A percentile compares a stretch with the other conserved stretches of the same genome.
phyloP scores from a whole-genome alignment of 2,797 vertebrate genomes.

The Podarcis siculus region DNA sequence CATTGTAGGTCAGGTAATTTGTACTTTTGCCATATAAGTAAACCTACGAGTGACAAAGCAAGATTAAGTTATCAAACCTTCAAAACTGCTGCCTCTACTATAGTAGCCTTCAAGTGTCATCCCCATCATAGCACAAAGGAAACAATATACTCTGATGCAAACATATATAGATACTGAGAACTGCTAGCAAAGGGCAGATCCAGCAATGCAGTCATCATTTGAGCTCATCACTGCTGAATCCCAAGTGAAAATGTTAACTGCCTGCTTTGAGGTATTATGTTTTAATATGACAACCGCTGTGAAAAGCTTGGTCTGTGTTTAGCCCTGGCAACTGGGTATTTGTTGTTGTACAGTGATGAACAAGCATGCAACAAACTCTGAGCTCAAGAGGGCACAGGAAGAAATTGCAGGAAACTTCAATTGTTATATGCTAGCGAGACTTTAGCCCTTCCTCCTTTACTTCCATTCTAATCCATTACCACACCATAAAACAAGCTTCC shows the following conservation, averaged over 20 bases:
- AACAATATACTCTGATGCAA: conserved; percentile 10
- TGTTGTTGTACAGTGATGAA: neutral
- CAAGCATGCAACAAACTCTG: neutral
- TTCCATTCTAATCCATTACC: neutral
- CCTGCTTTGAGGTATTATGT: neutral
- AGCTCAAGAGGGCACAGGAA: neutral
- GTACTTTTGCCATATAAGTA: conserved; percentile 91
- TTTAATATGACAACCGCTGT: neutral
- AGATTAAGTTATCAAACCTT: neutral
- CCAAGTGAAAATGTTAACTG: neutral
- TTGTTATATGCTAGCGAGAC: neutral
- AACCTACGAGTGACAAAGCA: conserved; percentile 78
- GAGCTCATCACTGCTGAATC: neutral
- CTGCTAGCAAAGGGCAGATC: neutral
- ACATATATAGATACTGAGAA: neutral
- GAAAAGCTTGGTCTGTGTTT: neutral
- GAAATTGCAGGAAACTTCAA: neutral
- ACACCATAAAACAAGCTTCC: neutral
- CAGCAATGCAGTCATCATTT: neutral
- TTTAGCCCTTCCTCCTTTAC: neutral
- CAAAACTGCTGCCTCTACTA: neutral
- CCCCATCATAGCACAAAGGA: neutral
- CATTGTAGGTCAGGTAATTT: conserved; percentile 89
- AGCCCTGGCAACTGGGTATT: neutral
- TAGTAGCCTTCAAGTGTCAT: neutral